Evolutionary conservation across 2,797 vertebrate species (phyloP).

Genomic region (Chelon auratus): DNA sequence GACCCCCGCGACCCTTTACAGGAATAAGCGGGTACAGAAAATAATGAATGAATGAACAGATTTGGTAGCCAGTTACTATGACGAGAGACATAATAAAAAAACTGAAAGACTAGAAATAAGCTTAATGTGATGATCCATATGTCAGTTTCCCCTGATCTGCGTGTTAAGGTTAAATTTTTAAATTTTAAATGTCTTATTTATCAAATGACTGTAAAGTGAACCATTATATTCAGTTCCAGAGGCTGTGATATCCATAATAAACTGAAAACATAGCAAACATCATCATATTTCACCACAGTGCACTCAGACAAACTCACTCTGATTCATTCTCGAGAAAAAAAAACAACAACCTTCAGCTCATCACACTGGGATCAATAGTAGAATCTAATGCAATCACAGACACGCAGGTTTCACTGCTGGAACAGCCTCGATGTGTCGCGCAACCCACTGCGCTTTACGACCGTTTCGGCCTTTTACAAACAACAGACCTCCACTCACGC

Average conservation of each 20-base stretch:
- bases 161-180: background rate
- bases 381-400: slow-evolving; percentile 63
- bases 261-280: background rate
- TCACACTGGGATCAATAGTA: slow-evolving; percentile 50
- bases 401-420: slow-evolving; percentile 6
- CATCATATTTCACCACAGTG: background rate
- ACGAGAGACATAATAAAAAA: background rate
- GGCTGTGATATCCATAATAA: background rate
- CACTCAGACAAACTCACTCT: slow-evolving; percentile 1
- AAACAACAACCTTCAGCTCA: slow-evolving; percentile 40
- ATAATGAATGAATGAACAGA: too few species aligned
- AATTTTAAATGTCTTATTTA: background rate
- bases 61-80: slow-evolving; percentile 3
- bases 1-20: too few species aligned
- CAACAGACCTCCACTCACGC: slow-evolving; percentile 2
- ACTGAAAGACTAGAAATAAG: too few species aligned
- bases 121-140: background rate
- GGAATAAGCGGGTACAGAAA: too few species aligned
- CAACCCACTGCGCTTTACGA: background rate
- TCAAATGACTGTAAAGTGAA: background rate
- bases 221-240: background rate
- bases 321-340: background rate
- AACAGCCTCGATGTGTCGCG: slow-evolving; percentile 14
- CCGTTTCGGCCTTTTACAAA: background rate
- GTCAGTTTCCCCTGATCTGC: background rate